These are phyloP conservation scores for Myzus persicae DNA, from an alignment of 1,140 invertebrate genomes.

Conservation along the genomic window DNA sequence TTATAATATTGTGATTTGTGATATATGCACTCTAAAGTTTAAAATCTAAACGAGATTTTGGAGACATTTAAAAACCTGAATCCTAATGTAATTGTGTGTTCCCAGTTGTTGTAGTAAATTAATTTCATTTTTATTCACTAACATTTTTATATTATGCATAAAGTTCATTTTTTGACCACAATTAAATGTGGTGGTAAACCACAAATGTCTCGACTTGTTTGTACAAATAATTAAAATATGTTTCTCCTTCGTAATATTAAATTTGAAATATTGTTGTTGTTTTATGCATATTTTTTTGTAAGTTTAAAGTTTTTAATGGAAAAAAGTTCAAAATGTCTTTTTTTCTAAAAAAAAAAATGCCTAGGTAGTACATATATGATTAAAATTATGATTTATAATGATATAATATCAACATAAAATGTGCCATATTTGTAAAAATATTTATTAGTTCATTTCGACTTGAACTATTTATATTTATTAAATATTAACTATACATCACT, in stretches of 20 bases:
- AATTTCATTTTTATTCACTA: slow-evolving; percentile 19
- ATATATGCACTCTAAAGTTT: background rate
- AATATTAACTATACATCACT: background rate
- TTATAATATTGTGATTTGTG: no score
- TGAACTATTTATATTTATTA: background rate
- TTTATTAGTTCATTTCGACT: background rate
- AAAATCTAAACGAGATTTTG: background rate
- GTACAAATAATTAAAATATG: slow-evolving; percentile 31
- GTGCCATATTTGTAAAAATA: background rate
- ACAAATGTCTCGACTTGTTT: slow-evolving; percentile 18
- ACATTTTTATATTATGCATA: background rate
- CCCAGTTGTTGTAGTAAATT: background rate
- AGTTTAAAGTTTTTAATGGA: background rate
- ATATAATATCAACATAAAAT: background rate
- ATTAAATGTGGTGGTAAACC: slow-evolving; percentile 7
- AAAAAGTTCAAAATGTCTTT: background rate
- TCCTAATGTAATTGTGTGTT: background rate
- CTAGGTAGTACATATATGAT: slow-evolving; percentile 17
- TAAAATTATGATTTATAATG: background rate
- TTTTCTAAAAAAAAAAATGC: background rate
- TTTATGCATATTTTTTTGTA: background rate
- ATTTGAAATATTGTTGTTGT: background rate
- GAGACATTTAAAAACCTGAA: background rate
- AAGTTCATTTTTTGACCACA: slow-evolving; percentile 14
- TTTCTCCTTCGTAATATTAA: background rate